Base-by-base conservation (phyloP, 2,888 invertebrate species). In the Coenonympha arcania region DNA sequence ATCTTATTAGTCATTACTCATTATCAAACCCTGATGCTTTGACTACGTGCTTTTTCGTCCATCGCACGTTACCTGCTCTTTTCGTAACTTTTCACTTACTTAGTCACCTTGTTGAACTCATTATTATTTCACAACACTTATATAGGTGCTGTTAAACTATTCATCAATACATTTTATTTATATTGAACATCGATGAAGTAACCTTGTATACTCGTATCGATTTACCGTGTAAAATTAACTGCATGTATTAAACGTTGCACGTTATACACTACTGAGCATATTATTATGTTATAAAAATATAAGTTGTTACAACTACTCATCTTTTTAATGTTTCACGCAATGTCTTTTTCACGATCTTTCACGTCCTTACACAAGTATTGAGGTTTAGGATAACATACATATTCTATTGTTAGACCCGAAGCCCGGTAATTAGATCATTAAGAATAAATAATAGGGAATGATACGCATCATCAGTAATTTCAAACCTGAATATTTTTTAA, bases 1-100 rank as follows among this genome's bases (percentile, higher is more conserved):
- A 73, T 76, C 71, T 53, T 59, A 64, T 64, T 64, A 69, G 62
- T 64, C 61, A 43, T 64, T 73, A 69, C 75, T 64, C 61, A 43
- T 64, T 73, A 69, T 75, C 69, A 26, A 43, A 48, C 42, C 53
- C 50, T 61, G 34, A 24, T 54, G 56, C 64, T 60, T 62, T 54
- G 58, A 65, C 63, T 66, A 62, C 61, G 63, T 61, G 67, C 65
- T 66, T 64, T 60, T 69, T 65, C 60, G 53, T 58, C 60, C 56
- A 58, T 60, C 61, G 65, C 58, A 57, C 56, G 58, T 59, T 58
- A 57, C 56, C 55, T 51, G 49, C 45, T 51, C 41, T 16, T 48
- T 36, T 15, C 26, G 30, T 22, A 31, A 41, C 33, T 47, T 47
- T 39, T 11, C 31, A 20, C 6, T 36, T 13, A 39, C 22, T 31